These are phyloP conservation scores for Holotrichia oblita DNA, from an alignment of 1,140 invertebrate species.

Conservation along the genomic window DNA sequence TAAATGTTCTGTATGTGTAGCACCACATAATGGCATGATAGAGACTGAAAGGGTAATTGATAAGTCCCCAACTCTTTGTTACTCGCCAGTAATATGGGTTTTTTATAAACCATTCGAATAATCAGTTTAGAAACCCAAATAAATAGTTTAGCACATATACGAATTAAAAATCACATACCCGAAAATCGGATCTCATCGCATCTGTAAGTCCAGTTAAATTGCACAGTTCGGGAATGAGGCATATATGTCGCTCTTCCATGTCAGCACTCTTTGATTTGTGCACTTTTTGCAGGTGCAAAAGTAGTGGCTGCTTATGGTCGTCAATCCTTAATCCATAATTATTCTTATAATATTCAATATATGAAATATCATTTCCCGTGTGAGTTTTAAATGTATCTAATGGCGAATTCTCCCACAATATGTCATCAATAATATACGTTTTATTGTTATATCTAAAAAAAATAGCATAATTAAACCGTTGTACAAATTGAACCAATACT, in stretches of 20 bases:
- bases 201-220: slow-evolving; percentile 78
- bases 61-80: no score
- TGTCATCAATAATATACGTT: slow-evolving; percentile 83
- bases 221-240: slow-evolving; percentile 85
- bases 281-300: slow-evolving; percentile 70
- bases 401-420: slow-evolving; percentile 79
- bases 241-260: slow-evolving; percentile 69
- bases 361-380: slow-evolving; percentile 69
- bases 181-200: slow-evolving; percentile 66
- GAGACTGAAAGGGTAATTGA: no score
- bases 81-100: no score
- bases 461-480: not conserved
- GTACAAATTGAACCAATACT: no score
- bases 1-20: no score
- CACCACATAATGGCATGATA: no score
- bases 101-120: no score
- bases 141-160: not conserved
- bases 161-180: slow-evolving; percentile 65
- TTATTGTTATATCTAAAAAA: slow-evolving; percentile 73
- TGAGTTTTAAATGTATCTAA: slow-evolving; percentile 72
- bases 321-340: slow-evolving; percentile 75
- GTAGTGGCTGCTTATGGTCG: slow-evolving; percentile 82
- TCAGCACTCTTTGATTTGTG: slow-evolving; percentile 57
- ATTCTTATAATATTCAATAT: slow-evolving; percentile 83
- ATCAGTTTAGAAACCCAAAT: not conserved